A percentile compares a stretch with the other conserved stretches of the same genome.
Conservation (phyloP, 2,797 vertebrate genomes). For the Xenopus petersii region DNA sequence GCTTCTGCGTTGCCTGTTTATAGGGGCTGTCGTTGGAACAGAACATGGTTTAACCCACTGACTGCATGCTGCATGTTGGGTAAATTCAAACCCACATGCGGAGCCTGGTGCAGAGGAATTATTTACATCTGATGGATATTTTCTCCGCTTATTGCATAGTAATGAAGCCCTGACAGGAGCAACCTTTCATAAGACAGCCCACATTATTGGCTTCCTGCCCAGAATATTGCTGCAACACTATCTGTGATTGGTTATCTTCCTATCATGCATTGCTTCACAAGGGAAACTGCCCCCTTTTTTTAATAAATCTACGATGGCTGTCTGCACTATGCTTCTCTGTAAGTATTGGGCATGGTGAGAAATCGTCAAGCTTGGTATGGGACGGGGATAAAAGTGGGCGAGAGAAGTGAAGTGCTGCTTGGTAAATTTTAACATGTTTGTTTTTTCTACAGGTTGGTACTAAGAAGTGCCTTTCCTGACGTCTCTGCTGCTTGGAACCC, state of each 20-base stretch:
- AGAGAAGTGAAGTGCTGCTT: slow-evolving; percentile 61
- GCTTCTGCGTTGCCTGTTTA: slow-evolving; percentile 46
- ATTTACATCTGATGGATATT: slow-evolving; percentile 67
- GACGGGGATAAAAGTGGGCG: slow-evolving; percentile 55
- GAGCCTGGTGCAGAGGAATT: slow-evolving; percentile 61
- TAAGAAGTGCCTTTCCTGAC: slow-evolving; percentile 98
- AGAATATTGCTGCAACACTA: slow-evolving; percentile 85
- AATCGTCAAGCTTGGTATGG: slow-evolving; percentile 56
- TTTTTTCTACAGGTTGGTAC: slow-evolving; percentile 79
- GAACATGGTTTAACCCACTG: slow-evolving; percentile 64
- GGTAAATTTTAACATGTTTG: slow-evolving; percentile 72
- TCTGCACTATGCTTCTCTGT: slow-evolving; percentile 72
- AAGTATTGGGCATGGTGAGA: slow-evolving; percentile 68
- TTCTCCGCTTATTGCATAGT: slow-evolving; percentile 69
- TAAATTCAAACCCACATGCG: slow-evolving; percentile 64
- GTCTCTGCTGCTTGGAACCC: slow-evolving; percentile 95
- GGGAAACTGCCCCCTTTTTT: slow-evolving; percentile 73
- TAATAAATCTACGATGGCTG: slow-evolving; percentile 74
- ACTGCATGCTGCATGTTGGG: slow-evolving; percentile 69
- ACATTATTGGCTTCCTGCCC: slow-evolving; percentile 83
- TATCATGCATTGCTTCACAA: slow-evolving; percentile 74
- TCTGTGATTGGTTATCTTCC: slow-evolving; percentile 76
- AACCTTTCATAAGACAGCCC: slow-evolving; percentile 73
- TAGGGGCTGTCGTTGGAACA: slow-evolving; percentile 53
- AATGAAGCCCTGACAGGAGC: slow-evolving; percentile 68